A percentile compares a stretch with the other conserved stretches of the same genome.
Conservation (phyloP, 2,888 invertebrate genomes). For the Pandemis corylana region DNA sequence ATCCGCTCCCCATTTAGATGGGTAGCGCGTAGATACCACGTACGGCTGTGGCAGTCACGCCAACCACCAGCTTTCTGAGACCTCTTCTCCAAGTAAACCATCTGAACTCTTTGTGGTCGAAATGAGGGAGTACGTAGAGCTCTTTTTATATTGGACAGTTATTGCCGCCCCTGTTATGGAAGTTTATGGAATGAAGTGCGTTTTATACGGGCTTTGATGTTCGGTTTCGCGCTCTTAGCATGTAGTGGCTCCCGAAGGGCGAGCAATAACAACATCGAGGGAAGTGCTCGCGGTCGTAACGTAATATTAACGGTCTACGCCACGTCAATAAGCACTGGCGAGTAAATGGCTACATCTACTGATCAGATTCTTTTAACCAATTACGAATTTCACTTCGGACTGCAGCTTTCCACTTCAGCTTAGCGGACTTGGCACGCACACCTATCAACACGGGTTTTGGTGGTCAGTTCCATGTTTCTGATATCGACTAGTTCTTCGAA, state of each 20-base stretch:
- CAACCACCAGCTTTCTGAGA: slow-evolving; percentile 63
- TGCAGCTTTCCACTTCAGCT: no score
- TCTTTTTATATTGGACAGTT: slow-evolving; percentile 65
- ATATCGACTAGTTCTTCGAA: no score
- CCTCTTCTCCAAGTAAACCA: slow-evolving; percentile 49
- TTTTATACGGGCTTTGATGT: slow-evolving; percentile 80
- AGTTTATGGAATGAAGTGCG: slow-evolving; percentile 80
- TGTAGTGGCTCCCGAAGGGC: slow-evolving; percentile 73
- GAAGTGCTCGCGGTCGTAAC: slow-evolving; percentile 67
- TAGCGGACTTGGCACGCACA: no score
- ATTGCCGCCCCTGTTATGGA: slow-evolving; percentile 71
- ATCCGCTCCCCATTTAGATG: slow-evolving; percentile 79
- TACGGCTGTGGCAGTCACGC: slow-evolving; percentile 67
- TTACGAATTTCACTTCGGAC: no score
- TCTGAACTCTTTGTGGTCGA: slow-evolving; percentile 48
- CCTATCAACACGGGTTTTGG: no score
- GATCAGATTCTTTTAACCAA: neutral
- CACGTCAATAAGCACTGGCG: slow-evolving; percentile 58
- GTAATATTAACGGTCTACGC: slow-evolving; percentile 58
- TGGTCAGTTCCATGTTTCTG: no score
- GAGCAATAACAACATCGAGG: slow-evolving; percentile 70
- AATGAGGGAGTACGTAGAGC: slow-evolving; percentile 54
- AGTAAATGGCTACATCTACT: slow-evolving; percentile 40
- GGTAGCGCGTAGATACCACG: slow-evolving; percentile 74
- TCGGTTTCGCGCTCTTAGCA: slow-evolving; percentile 75